These are phyloP conservation scores for Pipistrellus pipistrellus DNA, from an alignment of 2,797 vertebrate genomes.

Conservation along the genomic window DNA sequence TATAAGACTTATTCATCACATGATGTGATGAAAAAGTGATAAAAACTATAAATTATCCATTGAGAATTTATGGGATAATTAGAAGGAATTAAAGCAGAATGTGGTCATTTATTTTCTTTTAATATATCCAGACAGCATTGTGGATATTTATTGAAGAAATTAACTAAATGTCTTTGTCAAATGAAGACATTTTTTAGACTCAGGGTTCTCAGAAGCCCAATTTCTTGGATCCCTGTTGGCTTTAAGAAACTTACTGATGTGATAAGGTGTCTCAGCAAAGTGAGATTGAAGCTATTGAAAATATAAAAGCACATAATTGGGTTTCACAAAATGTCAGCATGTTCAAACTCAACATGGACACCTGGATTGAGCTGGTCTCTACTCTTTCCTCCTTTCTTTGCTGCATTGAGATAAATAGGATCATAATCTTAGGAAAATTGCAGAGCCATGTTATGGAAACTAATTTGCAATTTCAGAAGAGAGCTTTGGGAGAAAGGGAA, in stretches of 20 bases:
- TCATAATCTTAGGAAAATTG: background rate
- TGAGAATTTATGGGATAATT: background rate
- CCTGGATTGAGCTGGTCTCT: too few species aligned
- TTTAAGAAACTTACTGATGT: background rate
- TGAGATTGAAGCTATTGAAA: constrained; percentile 5
- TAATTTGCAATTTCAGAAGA: constrained; percentile 10
- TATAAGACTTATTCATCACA: background rate
- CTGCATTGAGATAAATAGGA: background rate
- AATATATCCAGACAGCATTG: background rate
- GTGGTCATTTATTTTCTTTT: background rate
- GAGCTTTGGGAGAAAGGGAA: background rate
- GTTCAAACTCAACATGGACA: background rate
- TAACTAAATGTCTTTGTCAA: background rate
- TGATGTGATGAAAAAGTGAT: background rate
- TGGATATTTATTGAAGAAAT: background rate
- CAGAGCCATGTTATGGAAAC: background rate
- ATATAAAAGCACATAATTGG: background rate
- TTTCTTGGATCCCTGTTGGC: background rate
- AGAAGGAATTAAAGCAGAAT: constrained; percentile 42
- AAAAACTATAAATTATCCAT: background rate
- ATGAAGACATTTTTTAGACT: constrained; percentile 6
- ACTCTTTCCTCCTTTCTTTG: background rate
- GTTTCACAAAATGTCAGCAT: background rate
- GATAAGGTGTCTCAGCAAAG: background rate
- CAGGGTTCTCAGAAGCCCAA: background rate